These are phyloP conservation scores for Rhaphigaster nebulosa DNA, from an alignment of 2,888 invertebrate species.

Conservation along the genomic window DNA sequence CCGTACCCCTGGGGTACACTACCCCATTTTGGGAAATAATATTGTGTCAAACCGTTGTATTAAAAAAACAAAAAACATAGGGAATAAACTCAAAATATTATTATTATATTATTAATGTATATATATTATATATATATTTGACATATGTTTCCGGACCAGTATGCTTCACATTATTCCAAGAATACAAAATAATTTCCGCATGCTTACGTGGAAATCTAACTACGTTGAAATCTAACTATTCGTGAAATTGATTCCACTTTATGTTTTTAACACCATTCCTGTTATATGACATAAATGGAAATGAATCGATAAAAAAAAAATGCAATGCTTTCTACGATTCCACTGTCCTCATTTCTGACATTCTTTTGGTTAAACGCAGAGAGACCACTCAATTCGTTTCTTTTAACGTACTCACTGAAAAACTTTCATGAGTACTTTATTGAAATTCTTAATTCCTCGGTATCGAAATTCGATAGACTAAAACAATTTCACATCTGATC, in stretches of 20 bases:
- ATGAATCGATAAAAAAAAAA: neutral
- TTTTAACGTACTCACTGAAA: neutral
- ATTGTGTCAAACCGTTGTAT: too few relatives aligned
- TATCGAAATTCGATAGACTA: neutral
- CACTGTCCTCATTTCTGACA: slow-evolving; percentile 6
- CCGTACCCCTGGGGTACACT: too few relatives aligned
- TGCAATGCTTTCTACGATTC: neutral
- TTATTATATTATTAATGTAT: too few relatives aligned
- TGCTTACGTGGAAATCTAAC: neutral
- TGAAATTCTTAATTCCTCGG: too few relatives aligned
- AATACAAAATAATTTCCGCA: too few relatives aligned
- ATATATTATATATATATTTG: too few relatives aligned
- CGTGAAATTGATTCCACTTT: neutral
- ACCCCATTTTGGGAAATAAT: too few relatives aligned
- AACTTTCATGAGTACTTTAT: neutral
- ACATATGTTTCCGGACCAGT: too few relatives aligned
- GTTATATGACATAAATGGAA: neutral
- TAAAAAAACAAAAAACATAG: too few relatives aligned
- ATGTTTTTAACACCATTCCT: neutral
- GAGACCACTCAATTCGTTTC: slow-evolving; percentile 15
- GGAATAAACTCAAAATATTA: too few relatives aligned
- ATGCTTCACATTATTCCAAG: too few relatives aligned
- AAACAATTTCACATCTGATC: neutral
- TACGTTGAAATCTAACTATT: neutral
- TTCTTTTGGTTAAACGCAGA: slow-evolving; percentile 27